Percentiles rank a stretch among this genome's conserved stretches.
These are phyloP conservation scores for Uria aalge DNA, from an alignment of 2,113 vertebrate species.

Conservation along the genomic window DNA sequence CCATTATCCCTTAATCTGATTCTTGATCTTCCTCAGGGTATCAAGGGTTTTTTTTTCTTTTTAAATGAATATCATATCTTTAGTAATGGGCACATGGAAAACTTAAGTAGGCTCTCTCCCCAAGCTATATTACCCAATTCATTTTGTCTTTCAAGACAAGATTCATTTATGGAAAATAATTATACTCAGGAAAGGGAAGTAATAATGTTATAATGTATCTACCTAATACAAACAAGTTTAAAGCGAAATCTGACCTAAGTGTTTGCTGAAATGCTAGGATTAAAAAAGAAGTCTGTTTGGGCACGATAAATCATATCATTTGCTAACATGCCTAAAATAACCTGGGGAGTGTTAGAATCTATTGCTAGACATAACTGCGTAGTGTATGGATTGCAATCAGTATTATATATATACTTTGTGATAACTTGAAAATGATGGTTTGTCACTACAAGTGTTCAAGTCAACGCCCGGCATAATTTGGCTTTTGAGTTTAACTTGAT, in stretches of 20 bases:
- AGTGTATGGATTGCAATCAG: background rate
- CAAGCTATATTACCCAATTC: background rate
- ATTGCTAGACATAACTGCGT: background rate
- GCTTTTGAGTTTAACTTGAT: background rate
- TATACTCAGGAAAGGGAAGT: slow-evolving; percentile 35
- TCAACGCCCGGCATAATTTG: background rate
- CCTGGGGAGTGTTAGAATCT: background rate
- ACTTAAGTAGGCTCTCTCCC: slow-evolving; percentile 15
- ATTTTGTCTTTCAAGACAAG: slow-evolving; percentile 16
- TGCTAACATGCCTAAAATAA: background rate
- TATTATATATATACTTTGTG: background rate
- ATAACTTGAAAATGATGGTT: background rate
- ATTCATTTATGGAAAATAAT: slow-evolving; percentile 42
- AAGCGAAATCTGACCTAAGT: background rate
- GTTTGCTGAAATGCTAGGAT: background rate
- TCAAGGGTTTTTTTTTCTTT: background rate
- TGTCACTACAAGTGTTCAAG: background rate
- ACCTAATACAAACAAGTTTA: slow-evolving; percentile 31
- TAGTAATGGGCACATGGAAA: slow-evolving; percentile 41
- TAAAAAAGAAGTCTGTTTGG: background rate
- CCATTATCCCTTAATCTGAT: slow-evolving; percentile 61
- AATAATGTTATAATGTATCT: background rate
- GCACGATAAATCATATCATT: background rate
- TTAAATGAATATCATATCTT: slow-evolving; percentile 50
- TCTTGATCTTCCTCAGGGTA: slow-evolving; percentile 42